These are phyloP conservation scores for Lagria hirta DNA, from an alignment of 2,888 invertebrate genomes.

Conservation along the genomic window DNA sequence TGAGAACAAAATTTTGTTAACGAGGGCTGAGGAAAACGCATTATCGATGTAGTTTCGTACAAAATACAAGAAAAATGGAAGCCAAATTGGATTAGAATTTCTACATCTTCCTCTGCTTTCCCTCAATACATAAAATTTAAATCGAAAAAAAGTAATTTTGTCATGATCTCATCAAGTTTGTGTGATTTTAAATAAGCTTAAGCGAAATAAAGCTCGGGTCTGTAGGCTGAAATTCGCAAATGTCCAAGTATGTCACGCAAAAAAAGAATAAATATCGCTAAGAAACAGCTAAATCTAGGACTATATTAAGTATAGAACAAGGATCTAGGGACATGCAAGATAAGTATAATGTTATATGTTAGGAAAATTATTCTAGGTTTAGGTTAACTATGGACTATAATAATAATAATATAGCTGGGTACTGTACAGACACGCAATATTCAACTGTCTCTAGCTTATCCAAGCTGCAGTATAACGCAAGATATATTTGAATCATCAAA, in stretches of 20 bases:
- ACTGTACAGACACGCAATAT: conserved; percentile 38
- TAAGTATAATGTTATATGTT: conserved; percentile 52
- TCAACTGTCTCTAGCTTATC: conserved; percentile 23
- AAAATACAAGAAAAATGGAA: conserved; percentile 41
- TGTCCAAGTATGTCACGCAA: conserved; percentile 19
- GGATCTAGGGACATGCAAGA: conserved; percentile 53
- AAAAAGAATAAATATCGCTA: conserved; percentile 33
- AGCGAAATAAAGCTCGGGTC: conserved; percentile 28
- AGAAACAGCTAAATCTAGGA: conserved; percentile 51
- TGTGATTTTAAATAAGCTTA: conserved; percentile 28
- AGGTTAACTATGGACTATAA: conserved; percentile 52
- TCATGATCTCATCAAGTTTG: conserved; percentile 39
- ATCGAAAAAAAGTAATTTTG: conserved; percentile 29
- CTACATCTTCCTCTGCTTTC: conserved; percentile 32
- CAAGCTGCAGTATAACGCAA: conserved; percentile 12
- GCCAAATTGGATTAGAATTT: conserved; percentile 46
- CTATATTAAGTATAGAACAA: conserved; percentile 51
- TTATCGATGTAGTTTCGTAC: conserved; percentile 20
- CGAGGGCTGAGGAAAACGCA: conserved; percentile 38
- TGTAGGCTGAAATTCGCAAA: conserved; percentile 20
- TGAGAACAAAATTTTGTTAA: conserved; percentile 10
- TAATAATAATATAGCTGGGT: conserved; percentile 52
- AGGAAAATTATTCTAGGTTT: conserved; percentile 53
- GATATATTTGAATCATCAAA: neutral
- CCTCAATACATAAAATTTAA: conserved; percentile 21